These are phyloP conservation scores for Dasyurus viverrinus DNA, from an alignment of 2,113 vertebrate genomes.

Conservation along the genomic window DNA sequence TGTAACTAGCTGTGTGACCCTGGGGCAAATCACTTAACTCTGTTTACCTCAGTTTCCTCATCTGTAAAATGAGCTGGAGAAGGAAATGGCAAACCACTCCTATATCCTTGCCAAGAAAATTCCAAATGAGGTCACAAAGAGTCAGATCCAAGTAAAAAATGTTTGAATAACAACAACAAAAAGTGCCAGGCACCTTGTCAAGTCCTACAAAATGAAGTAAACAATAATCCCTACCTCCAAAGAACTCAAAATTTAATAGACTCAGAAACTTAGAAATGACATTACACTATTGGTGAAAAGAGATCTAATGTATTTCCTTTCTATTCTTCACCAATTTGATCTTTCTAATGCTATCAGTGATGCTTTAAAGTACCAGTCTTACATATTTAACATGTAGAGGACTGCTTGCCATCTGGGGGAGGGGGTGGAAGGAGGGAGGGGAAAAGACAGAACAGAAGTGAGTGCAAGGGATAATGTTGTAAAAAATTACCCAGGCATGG, in stretches of 20 bases:
- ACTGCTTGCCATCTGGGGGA: too few species aligned
- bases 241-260: not conserved
- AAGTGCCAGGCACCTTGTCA: not conserved
- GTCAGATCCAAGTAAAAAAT: not conserved
- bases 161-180: not conserved
- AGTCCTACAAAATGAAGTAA: not conserved
- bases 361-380: slow-evolving; percentile 28
- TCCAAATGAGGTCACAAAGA: not conserved
- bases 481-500: too few species aligned
- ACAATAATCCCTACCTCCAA: not conserved
- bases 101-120: not conserved
- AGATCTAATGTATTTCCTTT: slow-evolving; percentile 48
- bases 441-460: too few species aligned
- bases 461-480: too few species aligned
- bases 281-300: slow-evolving; percentile 27
- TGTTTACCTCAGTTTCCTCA: not conserved
- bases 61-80: not conserved
- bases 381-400: not conserved
- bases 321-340: slow-evolving; percentile 19
- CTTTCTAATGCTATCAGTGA: slow-evolving; percentile 15
- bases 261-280: not conserved
- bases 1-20: not conserved
- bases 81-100: not conserved
- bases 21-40: not conserved
- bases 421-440: too few species aligned